These are phyloP conservation scores for Fulica atra DNA, from an alignment of 2,113 vertebrate species.

Conservation along the genomic window DNA sequence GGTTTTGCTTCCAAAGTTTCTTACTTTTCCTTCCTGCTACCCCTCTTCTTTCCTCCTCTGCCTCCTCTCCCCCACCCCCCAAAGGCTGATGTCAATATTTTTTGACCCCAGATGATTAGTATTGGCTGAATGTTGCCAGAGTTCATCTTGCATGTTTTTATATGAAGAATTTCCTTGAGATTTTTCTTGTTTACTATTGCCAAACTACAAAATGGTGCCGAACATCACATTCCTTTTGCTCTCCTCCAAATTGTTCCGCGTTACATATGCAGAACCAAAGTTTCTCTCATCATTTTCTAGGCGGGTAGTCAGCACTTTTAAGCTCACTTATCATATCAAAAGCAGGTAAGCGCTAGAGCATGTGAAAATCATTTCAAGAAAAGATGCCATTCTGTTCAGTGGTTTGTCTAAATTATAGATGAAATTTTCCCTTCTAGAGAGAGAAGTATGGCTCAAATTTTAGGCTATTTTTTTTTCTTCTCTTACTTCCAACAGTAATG, in stretches of 20 bases:
- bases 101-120: neutral
- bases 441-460: neutral
- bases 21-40: neutral
- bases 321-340: constrained; percentile 34
- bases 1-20: neutral
- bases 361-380: constrained; percentile 40
- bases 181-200: neutral
- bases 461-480: neutral
- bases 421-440: neutral
- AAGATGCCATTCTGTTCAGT: constrained; percentile 38
- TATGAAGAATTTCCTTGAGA: neutral
- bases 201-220: neutral
- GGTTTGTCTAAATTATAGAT: constrained; percentile 25
- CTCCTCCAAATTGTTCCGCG: neutral
- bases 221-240: neutral
- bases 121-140: neutral
- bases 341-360: neutral
- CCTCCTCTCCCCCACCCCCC: neutral
- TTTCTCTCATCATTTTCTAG: neutral
- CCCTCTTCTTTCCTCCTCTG: neutral
- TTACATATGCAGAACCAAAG: neutral
- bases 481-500: neutral
- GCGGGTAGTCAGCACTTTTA: neutral
- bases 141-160: neutral
- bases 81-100: neutral